Evolutionary conservation across 2,113 vertebrate genomes (phyloP).

Genomic region (Callipepla californica): DNA sequence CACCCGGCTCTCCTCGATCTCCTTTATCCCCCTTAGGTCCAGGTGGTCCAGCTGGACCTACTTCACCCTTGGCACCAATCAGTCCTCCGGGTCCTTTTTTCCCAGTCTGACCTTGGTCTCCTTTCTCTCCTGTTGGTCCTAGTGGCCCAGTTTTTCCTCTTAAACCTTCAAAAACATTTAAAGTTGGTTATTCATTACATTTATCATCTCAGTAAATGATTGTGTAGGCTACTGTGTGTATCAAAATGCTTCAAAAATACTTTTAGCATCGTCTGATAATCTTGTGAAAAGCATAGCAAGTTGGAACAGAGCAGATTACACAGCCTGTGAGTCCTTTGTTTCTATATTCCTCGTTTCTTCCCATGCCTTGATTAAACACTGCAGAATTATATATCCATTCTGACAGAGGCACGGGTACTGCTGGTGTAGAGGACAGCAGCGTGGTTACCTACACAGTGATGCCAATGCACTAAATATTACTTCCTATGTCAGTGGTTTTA

Average conservation of each 20-base stretch:
- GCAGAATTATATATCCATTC: background rate
- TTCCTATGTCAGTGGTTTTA: background rate
- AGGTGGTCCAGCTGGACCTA: constrained; percentile 80
- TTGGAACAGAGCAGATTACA: background rate
- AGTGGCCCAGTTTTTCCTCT: constrained; percentile 90
- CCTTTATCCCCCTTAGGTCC: constrained; percentile 91
- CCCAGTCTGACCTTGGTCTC: constrained; percentile 88
- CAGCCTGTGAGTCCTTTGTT: background rate
- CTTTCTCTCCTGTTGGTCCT: constrained; percentile 89
- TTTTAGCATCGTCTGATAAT: background rate
- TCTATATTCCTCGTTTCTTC: background rate
- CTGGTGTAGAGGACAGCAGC: background rate
- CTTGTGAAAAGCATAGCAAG: background rate
- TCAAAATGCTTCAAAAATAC: background rate
- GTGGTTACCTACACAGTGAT: fast-evolving
- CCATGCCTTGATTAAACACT: background rate
- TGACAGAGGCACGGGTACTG: background rate
- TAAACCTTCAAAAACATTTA: constrained; percentile 84
- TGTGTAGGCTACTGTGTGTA: constrained; percentile 25
- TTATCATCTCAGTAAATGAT: constrained; percentile 6
- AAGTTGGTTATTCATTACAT: constrained; percentile 38
- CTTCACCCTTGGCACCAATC: constrained; percentile 82
- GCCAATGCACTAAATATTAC: background rate
- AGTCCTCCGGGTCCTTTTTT: constrained; percentile 90
- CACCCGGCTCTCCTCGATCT: constrained; percentile 82